A percentile compares a stretch with the other conserved stretches of the same genome.
These are phyloP conservation scores for Brachionus manjavacas DNA, from an alignment of 1,140 invertebrate species.

Conservation along the genomic window DNA sequence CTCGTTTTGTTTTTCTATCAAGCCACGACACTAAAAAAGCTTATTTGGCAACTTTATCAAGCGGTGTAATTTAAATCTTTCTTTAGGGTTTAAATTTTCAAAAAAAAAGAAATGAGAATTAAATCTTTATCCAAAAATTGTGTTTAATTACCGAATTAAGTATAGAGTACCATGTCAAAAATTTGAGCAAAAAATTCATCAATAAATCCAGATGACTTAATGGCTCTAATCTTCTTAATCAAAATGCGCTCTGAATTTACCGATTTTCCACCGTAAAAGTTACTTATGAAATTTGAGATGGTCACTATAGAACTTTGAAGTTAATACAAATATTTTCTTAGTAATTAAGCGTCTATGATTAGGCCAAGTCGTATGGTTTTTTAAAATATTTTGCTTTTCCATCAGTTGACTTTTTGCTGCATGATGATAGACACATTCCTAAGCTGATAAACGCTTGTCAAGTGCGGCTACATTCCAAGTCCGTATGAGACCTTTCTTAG, in stretches of 20 bases:
- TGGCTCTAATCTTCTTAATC: background rate
- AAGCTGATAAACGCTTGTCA: background rate
- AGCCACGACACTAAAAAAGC: background rate
- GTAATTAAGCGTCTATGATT: conserved; percentile 20
- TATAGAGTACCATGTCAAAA: conserved; percentile 1
- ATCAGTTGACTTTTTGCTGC: background rate
- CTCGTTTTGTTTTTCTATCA: background rate
- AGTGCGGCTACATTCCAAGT: background rate
- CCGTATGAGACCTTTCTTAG: background rate
- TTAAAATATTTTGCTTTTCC: conserved; percentile 15
- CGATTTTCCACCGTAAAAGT: conserved; percentile 3
- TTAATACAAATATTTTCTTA: conserved; percentile 2
- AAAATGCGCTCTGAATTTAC: background rate
- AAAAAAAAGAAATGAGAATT: background rate
- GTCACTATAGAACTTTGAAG: background rate
- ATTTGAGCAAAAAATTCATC: background rate
- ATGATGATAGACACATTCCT: background rate
- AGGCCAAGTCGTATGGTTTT: background rate
- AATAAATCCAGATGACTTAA: background rate
- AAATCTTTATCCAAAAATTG: conserved; percentile 21
- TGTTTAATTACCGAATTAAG: conserved; percentile 1
- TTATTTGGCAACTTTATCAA: background rate
- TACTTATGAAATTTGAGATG: conserved; percentile 14
- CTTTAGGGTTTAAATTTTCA: background rate
- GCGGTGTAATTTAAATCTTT: background rate